These are phyloP conservation scores for Drosophila algonquin DNA, from an alignment of 2,888 invertebrate species.

Conservation along the genomic window DNA sequence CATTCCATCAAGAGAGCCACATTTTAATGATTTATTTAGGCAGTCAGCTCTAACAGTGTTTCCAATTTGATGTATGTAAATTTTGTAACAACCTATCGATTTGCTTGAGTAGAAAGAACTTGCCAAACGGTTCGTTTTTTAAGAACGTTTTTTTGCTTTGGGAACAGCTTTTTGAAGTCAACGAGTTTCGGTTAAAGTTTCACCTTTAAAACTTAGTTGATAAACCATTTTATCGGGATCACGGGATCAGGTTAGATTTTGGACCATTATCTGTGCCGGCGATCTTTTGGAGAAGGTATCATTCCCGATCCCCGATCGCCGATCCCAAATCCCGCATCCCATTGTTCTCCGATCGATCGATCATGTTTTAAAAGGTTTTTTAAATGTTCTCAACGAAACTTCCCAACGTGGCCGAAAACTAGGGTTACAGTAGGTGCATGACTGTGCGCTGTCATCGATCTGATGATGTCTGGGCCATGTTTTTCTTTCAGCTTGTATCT, in stretches of 20 bases:
- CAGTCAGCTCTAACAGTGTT: background rate
- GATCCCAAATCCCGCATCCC: too few species aligned
- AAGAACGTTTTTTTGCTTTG: too few species aligned
- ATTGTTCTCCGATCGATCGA: too few species aligned
- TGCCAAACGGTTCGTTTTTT: background rate
- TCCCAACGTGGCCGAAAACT: too few species aligned
- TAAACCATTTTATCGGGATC: background rate
- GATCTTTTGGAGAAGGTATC: too few species aligned
- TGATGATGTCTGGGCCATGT: background rate
- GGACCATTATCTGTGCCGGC: too few species aligned
- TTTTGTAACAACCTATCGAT: background rate
- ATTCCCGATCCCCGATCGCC: too few species aligned
- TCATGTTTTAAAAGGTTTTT: background rate
- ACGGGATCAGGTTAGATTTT: background rate
- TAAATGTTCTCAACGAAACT: background rate
- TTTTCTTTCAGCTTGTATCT: conserved; percentile 37
- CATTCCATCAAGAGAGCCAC: background rate
- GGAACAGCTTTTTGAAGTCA: background rate
- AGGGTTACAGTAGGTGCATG: background rate
- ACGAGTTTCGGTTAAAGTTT: too few species aligned
- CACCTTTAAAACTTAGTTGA: background rate
- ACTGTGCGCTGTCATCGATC: background rate
- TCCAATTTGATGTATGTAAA: background rate
- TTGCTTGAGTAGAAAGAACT: background rate
- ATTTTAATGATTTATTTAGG: background rate